Conservation (phyloP, 2,113 vertebrate species). For the Cranoglanis bouderius region DNA sequence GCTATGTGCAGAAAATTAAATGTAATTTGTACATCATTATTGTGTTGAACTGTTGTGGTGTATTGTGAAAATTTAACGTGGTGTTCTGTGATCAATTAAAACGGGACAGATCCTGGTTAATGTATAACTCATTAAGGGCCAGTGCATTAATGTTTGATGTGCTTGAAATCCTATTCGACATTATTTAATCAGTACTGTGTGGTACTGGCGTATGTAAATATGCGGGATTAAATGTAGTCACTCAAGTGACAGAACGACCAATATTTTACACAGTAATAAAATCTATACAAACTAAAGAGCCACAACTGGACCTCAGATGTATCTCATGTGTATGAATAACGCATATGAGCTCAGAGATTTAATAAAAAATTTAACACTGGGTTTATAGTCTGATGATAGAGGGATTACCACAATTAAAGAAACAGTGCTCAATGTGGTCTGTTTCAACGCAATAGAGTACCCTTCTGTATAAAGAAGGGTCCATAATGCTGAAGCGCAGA, state of each 20-base stretch:
- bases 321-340: neutral
- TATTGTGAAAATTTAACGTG: no score
- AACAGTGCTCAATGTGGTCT: neutral
- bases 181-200: slow-evolving; percentile 37
- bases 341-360: neutral
- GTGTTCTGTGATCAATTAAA: slow-evolving; percentile 15
- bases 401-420: neutral
- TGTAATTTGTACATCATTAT: slow-evolving; percentile 33
- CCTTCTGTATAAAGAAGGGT: neutral
- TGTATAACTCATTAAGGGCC: slow-evolving; percentile 16
- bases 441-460: neutral
- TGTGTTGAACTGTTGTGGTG: neutral
- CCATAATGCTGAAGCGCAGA: neutral
- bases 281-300: neutral
- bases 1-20: slow-evolving; percentile 29
- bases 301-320: neutral
- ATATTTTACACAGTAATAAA: slow-evolving; percentile 27
- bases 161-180: slow-evolving; percentile 45
- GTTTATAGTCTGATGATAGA: neutral
- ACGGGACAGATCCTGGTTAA: slow-evolving; percentile 30
- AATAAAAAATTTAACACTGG: neutral
- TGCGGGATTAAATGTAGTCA: slow-evolving; percentile 38
- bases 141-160: slow-evolving; percentile 43
- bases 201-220: slow-evolving; percentile 14
- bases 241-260: slow-evolving; percentile 27